A percentile compares a stretch with the other conserved stretches of the same genome.
Evolutionary conservation across 1,140 invertebrate genomes (phyloP).

Genomic region (Schlechtendalia chinensis): DNA sequence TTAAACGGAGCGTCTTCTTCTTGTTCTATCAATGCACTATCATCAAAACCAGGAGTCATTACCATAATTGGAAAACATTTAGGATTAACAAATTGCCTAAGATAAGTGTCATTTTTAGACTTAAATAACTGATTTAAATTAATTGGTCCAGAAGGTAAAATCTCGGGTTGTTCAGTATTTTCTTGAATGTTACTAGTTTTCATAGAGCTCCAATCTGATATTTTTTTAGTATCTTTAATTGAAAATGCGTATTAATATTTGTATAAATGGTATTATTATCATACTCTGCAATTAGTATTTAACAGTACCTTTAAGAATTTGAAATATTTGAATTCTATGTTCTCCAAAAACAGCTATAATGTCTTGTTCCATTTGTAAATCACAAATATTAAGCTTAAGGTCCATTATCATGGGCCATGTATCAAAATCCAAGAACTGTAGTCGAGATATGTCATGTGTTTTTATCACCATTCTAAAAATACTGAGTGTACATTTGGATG

Average conservation of each 20-base stretch:
- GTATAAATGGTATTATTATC: background rate
- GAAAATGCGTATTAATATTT: background rate
- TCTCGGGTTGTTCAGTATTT: background rate
- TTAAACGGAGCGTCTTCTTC: conserved; percentile 50
- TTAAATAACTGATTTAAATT: conserved; percentile 32
- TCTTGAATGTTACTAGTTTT: background rate
- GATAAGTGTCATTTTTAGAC: conserved; percentile 31
- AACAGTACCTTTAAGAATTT: conserved; percentile 53
- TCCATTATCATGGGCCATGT: conserved; percentile 59
- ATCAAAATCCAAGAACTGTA: conserved; percentile 68
- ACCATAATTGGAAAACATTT: conserved; percentile 39
- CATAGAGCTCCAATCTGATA: conserved; percentile 30
- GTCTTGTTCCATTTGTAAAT: conserved; percentile 62
- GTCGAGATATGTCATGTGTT: conserved; percentile 64
- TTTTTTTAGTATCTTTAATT: conserved; percentile 16
- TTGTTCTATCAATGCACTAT: conserved; percentile 22
- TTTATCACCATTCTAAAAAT: conserved; percentile 64
- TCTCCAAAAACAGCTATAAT: conserved; percentile 62
- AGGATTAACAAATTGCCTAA: background rate
- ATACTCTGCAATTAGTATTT: background rate
- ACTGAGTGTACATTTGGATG: conserved; percentile 59
- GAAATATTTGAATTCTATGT: conserved; percentile 57
- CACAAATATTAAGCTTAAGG: conserved; percentile 59
- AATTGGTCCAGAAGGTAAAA: background rate
- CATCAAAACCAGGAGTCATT: conserved; percentile 33